phyloP scores from a whole-genome alignment of 2,888 invertebrate species.

The Troilus luridus region DNA sequence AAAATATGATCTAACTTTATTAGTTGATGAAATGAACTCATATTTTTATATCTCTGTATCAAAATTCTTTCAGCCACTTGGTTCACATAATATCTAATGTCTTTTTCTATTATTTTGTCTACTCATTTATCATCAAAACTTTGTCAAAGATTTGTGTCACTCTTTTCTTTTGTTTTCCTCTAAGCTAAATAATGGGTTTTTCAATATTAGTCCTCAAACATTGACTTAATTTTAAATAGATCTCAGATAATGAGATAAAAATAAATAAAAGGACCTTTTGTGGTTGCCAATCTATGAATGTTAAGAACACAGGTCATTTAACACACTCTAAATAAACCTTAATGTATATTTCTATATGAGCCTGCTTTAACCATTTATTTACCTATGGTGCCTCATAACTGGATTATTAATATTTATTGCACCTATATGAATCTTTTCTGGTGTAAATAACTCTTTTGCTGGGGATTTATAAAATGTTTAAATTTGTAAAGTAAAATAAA shows the following conservation, averaged over 20 bases:
- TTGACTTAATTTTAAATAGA: background rate
- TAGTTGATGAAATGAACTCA: background rate
- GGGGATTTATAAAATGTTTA: background rate
- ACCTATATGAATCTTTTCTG: too few species aligned
- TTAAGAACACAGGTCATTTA: background rate
- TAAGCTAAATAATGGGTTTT: background rate
- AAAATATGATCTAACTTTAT: too few species aligned
- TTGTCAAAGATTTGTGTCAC: background rate
- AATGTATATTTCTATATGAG: background rate
- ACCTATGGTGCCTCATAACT: background rate
- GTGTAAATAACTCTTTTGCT: too few species aligned
- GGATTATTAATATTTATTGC: background rate
- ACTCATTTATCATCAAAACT: background rate
- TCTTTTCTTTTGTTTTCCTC: too few species aligned
- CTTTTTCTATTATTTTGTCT: background rate
- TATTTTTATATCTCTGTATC: background rate
- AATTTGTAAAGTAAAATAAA: background rate
- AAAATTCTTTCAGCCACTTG: background rate
- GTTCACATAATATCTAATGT: background rate
- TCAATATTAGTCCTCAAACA: background rate
- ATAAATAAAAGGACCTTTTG: constrained; percentile 35
- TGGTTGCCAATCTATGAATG: background rate
- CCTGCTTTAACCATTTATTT: background rate
- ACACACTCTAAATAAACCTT: background rate
- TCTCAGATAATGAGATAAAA: background rate